Base-by-base conservation (phyloP, 2,113 vertebrate species). In the Bombycilla garrulus region DNA sequence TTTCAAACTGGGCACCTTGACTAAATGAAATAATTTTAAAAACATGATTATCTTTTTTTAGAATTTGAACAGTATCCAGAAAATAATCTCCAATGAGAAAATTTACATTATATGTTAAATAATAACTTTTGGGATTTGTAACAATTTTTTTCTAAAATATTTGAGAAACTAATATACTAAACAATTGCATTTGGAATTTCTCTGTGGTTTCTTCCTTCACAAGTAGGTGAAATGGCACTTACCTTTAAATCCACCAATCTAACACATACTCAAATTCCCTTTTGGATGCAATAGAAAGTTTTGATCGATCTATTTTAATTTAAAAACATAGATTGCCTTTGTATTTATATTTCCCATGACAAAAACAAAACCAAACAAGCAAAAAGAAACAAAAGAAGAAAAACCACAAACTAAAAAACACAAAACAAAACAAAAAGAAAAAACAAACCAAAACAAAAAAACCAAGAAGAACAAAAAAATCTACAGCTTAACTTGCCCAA, bases 261-360 rank as follows among this genome's bases (percentile, higher is more conserved):
- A 71, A 10, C 0, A 0, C 29, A 62, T 56, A 36, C 9, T 72
- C 11, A 74, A 76, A 62, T 83, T 95, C 53, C 70, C 57, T 79
- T 80, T 79, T 64, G 62, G 17, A 42, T 76, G 25, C 42, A 58
- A 76, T n/a, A 64, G 14, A 62, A 86, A 82, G 26, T 24, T 16
- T 44, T 81, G 50, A 74, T 92, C 89, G 56, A 85, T 85, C 28
- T 60, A 86, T 95, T 95, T 86, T 70, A 92, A 94, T 95, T 76
- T 81, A 76, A 88, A 94, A 91, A 24, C n/a, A 69, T 15, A 83
- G 50, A 72, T 91, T 64, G 22, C 77, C 12, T 94, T 89, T 85
- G 35, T 44, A 51, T 85, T 77, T 92, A 11, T 88, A 95, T 96
- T 94, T 66, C 72, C 53, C 56, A 92, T 91, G 78, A 71, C 24